Evolutionary conservation across 1,140 invertebrate species (phyloP).

Genomic region (Ceratina australensis): DNA sequence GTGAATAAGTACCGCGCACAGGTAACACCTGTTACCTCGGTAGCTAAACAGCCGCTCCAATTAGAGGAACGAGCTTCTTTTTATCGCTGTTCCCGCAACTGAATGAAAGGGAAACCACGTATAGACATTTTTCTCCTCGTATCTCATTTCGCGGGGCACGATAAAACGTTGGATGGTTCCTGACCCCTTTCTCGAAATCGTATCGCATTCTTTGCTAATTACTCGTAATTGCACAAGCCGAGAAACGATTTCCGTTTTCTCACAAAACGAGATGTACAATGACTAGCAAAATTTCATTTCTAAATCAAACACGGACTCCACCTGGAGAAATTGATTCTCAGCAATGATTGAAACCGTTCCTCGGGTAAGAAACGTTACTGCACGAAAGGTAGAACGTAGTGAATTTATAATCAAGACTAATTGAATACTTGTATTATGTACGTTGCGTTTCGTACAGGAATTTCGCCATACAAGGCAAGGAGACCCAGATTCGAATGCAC

Average conservation of each 20-base stretch:
- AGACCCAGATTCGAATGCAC: not conserved
- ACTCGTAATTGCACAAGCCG: not conserved
- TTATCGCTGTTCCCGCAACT: conserved; percentile 56
- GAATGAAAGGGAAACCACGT: conserved; percentile 58
- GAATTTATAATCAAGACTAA: not conserved
- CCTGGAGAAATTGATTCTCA: not conserved
- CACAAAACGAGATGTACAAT: not conserved
- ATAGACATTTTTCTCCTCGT: conserved; percentile 55
- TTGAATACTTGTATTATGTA: conserved; percentile 1
- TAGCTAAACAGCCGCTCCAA: conserved; percentile 61
- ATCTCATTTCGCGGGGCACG: conserved; percentile 45
- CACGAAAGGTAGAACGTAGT: not conserved
- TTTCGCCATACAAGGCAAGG: conserved; percentile 15
- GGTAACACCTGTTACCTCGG: conserved; percentile 63
- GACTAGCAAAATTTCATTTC: not conserved
- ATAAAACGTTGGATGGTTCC: conserved; percentile 48
- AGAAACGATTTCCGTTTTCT: not conserved
- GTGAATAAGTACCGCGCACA: conserved; percentile 53
- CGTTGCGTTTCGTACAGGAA: conserved; percentile 26
- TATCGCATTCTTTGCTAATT: not conserved
- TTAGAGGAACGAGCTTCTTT: conserved; percentile 63
- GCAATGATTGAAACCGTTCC: too few relatives aligned
- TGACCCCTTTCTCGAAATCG: conserved; percentile 44
- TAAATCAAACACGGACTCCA: not conserved
- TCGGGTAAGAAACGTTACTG: not conserved